Evolutionary conservation across 2,888 invertebrate genomes (phyloP), one percentile per base, ranked within the genome.

Genomic region (Andrena flavipes): DNA sequence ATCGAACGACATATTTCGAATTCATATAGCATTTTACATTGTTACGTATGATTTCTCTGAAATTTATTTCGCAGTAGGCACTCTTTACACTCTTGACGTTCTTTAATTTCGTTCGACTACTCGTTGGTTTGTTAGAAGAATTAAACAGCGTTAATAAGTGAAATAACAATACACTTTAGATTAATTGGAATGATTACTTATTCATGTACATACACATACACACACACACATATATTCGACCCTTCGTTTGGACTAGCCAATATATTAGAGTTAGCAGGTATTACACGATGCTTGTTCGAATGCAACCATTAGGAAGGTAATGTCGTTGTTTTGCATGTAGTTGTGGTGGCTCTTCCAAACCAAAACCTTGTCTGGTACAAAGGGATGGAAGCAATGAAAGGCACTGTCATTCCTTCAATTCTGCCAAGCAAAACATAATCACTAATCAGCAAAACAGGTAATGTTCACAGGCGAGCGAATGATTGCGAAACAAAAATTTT

Each of bases 311-410:
- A 92, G 92, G 92, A 93, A 87, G 92, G 90, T 91, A 91, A 92
- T 91, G 91, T 93, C 90, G 91, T 92, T 93, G 91, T 92, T 93
- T 93, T 93, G 94, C 94, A 94, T 94, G 92, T 95, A 95, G 95
- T 94, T 95, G 95, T 94, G 95, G 95, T 93, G 95, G 95, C 91
- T 95, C 95, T 91, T 95, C 95, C 91, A 96, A 96, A 94, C 96
- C 95, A 89, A 96, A 96, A 94, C 95, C 96, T 92, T 96, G 96
- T 94, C 95, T 96, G 94, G 96, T 96, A 88, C 95, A 95, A 93
- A 95, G 95, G 90, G 94, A 94, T 91, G 94, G 94, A 91, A 94
- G 94, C 92, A 93, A 94, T 93, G 95, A 95, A 91, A 94, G 94
- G 89, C 94, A 95, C 89, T 94, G 94, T 92, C 95, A 95, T 92